Evolutionary conservation across 2,888 invertebrate genomes (phyloP).

Genomic region (Callosobruchus maculatus): DNA sequence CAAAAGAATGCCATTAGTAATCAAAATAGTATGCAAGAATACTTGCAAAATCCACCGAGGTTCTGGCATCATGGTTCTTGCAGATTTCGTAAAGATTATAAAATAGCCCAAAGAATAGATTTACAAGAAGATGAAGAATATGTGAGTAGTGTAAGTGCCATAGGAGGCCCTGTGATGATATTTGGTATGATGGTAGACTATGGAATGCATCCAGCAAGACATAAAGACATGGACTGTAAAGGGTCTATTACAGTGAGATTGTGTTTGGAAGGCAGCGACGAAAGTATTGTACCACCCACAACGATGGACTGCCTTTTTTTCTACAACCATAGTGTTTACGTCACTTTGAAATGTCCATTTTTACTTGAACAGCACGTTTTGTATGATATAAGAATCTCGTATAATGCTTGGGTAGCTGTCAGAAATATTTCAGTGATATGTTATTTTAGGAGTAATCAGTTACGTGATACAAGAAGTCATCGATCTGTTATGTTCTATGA

Average conservation of each 20-base stretch:
- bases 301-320: constrained; percentile 21
- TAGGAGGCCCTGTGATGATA: constrained; percentile 23
- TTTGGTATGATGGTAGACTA: constrained; percentile 31
- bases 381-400: constrained; percentile 36
- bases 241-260: constrained; percentile 23
- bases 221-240: constrained; percentile 15
- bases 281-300: constrained; percentile 23
- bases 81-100: constrained; percentile 24
- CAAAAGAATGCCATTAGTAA: constrained; percentile 19
- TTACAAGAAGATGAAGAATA: constrained; percentile 24
- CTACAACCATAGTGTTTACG: constrained; percentile 28
- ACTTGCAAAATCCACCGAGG: constrained; percentile 9
- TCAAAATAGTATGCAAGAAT: constrained; percentile 6
- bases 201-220: constrained; percentile 22
- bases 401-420: constrained; percentile 26
- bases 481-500: constrained; percentile 34
- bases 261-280: constrained; percentile 17
- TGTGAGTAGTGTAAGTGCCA: constrained; percentile 24
- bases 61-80: constrained; percentile 7
- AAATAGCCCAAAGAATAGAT: constrained; percentile 32
- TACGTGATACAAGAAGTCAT: constrained; percentile 21
- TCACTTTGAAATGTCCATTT: constrained; percentile 28
- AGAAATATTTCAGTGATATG: constrained; percentile 28
- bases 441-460: constrained; percentile 32
- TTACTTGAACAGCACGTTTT: constrained; percentile 29